These are phyloP conservation scores for Ormyrus thymus DNA, from an alignment of 2,888 invertebrate species.

Conservation along the genomic window DNA sequence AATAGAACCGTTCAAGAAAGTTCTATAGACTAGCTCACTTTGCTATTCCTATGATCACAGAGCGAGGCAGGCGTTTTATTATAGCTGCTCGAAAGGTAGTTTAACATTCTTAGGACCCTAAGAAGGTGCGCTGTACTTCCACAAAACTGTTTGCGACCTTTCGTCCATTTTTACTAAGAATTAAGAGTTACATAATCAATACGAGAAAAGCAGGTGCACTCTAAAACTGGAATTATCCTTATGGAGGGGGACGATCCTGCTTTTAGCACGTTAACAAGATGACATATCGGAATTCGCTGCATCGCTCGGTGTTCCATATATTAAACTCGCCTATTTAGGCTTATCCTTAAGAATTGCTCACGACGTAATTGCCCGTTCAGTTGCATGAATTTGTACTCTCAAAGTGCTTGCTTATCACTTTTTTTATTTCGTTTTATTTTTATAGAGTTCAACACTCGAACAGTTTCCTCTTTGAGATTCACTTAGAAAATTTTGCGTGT, in stretches of 20 bases:
- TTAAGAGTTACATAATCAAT: slow-evolving; percentile 2
- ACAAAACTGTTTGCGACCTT: background rate
- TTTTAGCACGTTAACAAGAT: slow-evolving; percentile 24
- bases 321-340: slow-evolving; percentile 63
- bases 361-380: slow-evolving; percentile 51
- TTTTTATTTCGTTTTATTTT: slow-evolving; percentile 13
- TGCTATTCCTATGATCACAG: slow-evolving; percentile 62
- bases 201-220: slow-evolving; percentile 7
- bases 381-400: slow-evolving; percentile 56
- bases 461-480: slow-evolving; percentile 41
- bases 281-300: slow-evolving; percentile 57
- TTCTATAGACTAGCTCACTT: slow-evolving; percentile 61
- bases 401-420: slow-evolving; percentile 16
- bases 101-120: slow-evolving; percentile 34
- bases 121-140: slow-evolving; percentile 30
- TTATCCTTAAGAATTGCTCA: slow-evolving; percentile 58
- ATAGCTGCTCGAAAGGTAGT: slow-evolving; percentile 44
- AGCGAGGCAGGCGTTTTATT: slow-evolving; percentile 61
- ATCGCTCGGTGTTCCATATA: slow-evolving; percentile 62
- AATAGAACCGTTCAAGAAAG: slow-evolving; percentile 56
- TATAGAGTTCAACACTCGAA: slow-evolving; percentile 24
- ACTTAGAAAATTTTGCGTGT: slow-evolving; percentile 23
- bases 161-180: background rate
- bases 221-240: slow-evolving; percentile 11
- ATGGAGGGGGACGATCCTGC: slow-evolving; percentile 6